Evolutionary conservation across 2,888 invertebrate species (phyloP).

Genomic region (Synergus itoensis): DNA sequence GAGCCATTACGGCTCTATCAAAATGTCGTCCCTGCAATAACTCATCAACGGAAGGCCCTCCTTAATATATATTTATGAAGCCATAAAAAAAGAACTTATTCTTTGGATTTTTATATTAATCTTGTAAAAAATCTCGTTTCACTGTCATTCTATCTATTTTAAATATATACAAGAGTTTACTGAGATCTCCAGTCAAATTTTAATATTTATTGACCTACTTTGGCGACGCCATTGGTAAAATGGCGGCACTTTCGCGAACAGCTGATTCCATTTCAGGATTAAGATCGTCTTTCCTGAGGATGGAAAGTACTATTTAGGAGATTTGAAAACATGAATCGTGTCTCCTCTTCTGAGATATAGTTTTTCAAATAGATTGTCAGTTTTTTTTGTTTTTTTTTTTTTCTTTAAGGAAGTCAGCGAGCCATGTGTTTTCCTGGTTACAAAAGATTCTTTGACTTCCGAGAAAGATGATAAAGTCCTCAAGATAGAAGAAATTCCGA

Average conservation of each 20-base stretch:
- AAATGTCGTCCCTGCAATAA: constrained; percentile 49
- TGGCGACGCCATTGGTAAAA: background rate
- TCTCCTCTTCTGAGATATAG: background rate
- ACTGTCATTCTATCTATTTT: no score
- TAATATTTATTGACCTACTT: background rate
- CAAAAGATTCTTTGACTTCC: constrained; percentile 47
- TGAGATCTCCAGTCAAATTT: background rate
- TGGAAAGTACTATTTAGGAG: background rate
- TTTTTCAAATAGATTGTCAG: background rate
- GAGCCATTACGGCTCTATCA: constrained; percentile 63
- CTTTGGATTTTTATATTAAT: no score
- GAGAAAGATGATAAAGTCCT: background rate
- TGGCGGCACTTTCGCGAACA: background rate
- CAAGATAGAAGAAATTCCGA: background rate
- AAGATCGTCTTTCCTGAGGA: background rate
- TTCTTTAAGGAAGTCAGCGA: background rate
- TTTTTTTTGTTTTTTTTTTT: no score
- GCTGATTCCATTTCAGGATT: background rate
- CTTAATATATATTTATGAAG: background rate
- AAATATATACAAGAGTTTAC: no score
- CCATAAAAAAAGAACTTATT: no score
- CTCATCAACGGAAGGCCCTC: background rate
- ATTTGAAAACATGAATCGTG: background rate
- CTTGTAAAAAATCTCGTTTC: no score
- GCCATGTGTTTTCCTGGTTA: background rate